Evolutionary conservation across 2,113 vertebrate genomes (phyloP).

Genomic region (Speoplatyrhinus poulsoni): DNA sequence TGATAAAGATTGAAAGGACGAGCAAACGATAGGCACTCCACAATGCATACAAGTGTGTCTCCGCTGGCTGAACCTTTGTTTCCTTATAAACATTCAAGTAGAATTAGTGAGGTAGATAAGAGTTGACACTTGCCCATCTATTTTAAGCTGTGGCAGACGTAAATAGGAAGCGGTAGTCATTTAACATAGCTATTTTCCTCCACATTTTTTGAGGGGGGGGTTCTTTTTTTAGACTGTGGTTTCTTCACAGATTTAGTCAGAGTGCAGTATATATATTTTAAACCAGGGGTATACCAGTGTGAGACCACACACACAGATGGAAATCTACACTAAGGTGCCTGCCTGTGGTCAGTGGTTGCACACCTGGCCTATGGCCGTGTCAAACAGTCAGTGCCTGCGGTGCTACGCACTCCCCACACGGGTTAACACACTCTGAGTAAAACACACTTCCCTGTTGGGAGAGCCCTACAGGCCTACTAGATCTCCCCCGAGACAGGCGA

Average conservation of each 20-base stretch:
- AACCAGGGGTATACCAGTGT: not conserved
- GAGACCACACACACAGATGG: conserved; percentile 37
- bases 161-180: not conserved
- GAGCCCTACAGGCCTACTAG: conserved; percentile 62
- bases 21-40: conserved; percentile 36
- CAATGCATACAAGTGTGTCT: conserved; percentile 46
- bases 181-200: not conserved
- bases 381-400: conserved; percentile 45
- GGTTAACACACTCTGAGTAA: conserved; percentile 58
- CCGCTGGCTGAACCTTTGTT: conserved; percentile 25
- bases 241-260: conserved; percentile 35
- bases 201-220: conserved; percentile 2
- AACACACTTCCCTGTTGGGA: conserved; percentile 32
- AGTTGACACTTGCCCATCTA: conserved; percentile 24
- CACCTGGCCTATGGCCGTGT: conserved; percentile 56
- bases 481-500: conserved; percentile 68
- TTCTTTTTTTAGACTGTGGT: conserved; percentile 18
- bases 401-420: conserved; percentile 47
- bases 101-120: conserved; percentile 30
- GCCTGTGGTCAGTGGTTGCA: conserved; percentile 63
- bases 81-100: conserved; percentile 40
- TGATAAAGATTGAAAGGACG: conserved; percentile 51
- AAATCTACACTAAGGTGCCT: conserved; percentile 39
- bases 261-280: conserved; percentile 22
- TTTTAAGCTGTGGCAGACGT: not conserved